Evolutionary conservation across 2,888 invertebrate genomes (phyloP).

Genomic region (Oxyteleia sp.): DNA sequence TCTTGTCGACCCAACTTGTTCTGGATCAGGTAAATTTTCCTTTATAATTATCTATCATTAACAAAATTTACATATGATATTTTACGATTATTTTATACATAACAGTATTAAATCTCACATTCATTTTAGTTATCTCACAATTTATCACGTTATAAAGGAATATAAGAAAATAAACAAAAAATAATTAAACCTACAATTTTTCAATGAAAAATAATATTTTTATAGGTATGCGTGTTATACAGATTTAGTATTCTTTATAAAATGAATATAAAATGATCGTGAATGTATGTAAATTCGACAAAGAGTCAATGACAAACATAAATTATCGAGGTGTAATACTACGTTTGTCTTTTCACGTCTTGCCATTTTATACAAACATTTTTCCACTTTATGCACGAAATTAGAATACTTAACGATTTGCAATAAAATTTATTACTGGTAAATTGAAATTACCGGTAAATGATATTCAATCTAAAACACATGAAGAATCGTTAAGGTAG

Average conservation of each 20-base stretch:
- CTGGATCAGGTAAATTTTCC: slow-evolving; percentile 97
- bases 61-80: too few species aligned
- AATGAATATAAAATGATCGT: slow-evolving; percentile 6
- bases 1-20: slow-evolving; percentile 98
- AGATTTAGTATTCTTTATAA: slow-evolving; percentile 6
- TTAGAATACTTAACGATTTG: background rate
- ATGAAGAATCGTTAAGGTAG: background rate
- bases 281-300: slow-evolving; percentile 11
- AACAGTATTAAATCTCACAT: too few species aligned
- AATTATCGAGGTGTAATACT: slow-evolving; percentile 13
- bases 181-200: background rate
- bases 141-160: too few species aligned
- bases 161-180: too few species aligned
- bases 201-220: slow-evolving; percentile 12
- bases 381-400: slow-evolving; percentile 1
- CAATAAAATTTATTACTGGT: slow-evolving; percentile 1
- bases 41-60: too few species aligned
- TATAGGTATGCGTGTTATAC: slow-evolving; percentile 13
- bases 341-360: slow-evolving; percentile 5
- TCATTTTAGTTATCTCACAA: too few species aligned
- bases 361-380: background rate
- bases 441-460: slow-evolving; percentile 9
- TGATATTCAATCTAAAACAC: slow-evolving; percentile 2
- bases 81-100: too few species aligned
- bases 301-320: slow-evolving; percentile 27